Conservation (phyloP, 2,888 invertebrate species). For the Lycia hirtaria region DNA sequence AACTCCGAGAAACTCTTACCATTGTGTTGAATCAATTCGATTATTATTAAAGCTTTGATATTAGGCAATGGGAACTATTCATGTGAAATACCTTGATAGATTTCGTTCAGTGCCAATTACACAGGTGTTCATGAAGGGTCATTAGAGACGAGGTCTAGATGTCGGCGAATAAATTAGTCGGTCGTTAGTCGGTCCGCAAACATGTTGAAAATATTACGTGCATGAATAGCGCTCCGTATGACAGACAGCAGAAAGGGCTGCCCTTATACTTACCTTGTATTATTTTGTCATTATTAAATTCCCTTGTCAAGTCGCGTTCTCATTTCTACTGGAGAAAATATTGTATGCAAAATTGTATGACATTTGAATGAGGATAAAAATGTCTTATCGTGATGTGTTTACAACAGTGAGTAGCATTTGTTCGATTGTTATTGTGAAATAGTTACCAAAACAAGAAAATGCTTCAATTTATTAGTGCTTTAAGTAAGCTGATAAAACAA, state of each 20-base stretch:
- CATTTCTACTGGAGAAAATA: conserved; percentile 82
- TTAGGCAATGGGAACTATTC: conserved; percentile 54
- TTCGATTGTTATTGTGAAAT: conserved; percentile 47
- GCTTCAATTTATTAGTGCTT: no score
- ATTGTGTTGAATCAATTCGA: conserved; percentile 80
- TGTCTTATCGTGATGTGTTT: conserved; percentile 73
- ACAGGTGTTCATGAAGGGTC: conserved; percentile 22
- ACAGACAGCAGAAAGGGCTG: conserved; percentile 84
- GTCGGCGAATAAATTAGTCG: conserved; percentile 73
- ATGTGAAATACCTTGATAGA: conserved; percentile 36
- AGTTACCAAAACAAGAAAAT: conserved; percentile 39
- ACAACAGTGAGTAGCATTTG: conserved; percentile 55
- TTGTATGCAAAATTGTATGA: conserved; percentile 86
- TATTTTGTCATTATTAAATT: conserved; percentile 86
- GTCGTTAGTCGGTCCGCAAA: conserved; percentile 78
- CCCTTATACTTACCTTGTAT: conserved; percentile 83
- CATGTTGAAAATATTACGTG: conserved; percentile 80
- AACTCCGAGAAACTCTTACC: conserved; percentile 75
- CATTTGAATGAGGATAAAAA: conserved; percentile 83
- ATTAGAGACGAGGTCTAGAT: conserved; percentile 19
- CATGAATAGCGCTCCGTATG: conserved; percentile 82
- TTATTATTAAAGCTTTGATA: conserved; percentile 68
- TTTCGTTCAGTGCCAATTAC: conserved; percentile 30
- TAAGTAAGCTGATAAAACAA: no score
- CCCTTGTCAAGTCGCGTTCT: conserved; percentile 80